Evolutionary conservation across 2,888 invertebrate genomes (phyloP), one percentile per base, ranked within the genome.

Genomic region (Psococerastis gibbosa): DNA sequence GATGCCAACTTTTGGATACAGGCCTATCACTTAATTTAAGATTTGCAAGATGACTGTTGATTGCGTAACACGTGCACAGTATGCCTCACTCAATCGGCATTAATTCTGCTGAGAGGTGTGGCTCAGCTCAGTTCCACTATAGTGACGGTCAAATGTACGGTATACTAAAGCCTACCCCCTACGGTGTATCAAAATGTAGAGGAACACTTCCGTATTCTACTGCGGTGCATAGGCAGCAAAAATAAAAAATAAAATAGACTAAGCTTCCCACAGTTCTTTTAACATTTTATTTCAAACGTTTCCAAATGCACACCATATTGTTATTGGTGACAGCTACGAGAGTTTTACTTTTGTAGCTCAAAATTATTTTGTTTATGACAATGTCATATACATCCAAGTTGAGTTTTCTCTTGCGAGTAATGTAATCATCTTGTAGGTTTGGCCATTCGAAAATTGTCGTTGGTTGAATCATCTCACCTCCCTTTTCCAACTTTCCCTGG

Each of bases 301-400:
- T 50, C 55, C 56, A 60, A 6, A 60, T 50, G 45, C 59, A 59
- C n/a, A 60, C 58, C 51, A 58, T 53, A 45, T 60, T 60, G 41
- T 58, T 59, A 42, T 55, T 55, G 1, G 60, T 60, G 13, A 59
- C 58, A 3, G 58, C 55, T 2, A 58, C 57, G 22, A 59, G 46
- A 47, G 54, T 53, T n/a, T 48, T 47, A 2, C 55, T 54, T 22
- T 48, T 50, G 34, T 48, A 47, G 13, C 53, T 52, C 9, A 58
- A 45, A 1, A 52, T 49, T 18, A 56, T 56, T 48, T 56, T 57
- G 44, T 57, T 55, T 2, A 59, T 51, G 6, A 59, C 56, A 35
- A 58, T 58, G 41, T 58, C 58, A 43, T 56, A 55, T 1, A 52
- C 50, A 44, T 56, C 57, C 2, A 58, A 48, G 15, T 52, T 51